Evolutionary conservation across 2,888 invertebrate genomes (phyloP), one percentile per base, ranked within the genome.

Genomic region (Pollenia griseotomentosa): DNA sequence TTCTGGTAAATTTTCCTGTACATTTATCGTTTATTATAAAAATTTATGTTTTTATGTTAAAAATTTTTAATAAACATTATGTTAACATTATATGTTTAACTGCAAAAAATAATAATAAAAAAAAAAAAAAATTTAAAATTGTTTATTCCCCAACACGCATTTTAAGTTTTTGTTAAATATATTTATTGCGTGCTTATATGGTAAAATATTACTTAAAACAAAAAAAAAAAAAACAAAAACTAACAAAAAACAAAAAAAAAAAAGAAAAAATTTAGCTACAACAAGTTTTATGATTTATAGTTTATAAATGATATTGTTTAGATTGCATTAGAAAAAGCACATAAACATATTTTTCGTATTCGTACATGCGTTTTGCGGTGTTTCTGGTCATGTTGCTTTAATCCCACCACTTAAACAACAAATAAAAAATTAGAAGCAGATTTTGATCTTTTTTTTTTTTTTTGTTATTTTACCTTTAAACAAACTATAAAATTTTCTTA

Each of bases 291-390:
- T 86, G 86, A 86, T 86, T 86, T 86, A 86, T 86, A 70, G 75
- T 80, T 86, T 75, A 16, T 80, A 86, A 86, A 83, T 83, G 86
- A 86, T 86, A 86, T 86, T 86, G 80, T 86, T 86, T 80, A 83
- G 75, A 86, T 83, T 80, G 75, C 70, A 68, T 59, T 71, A 68
- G 23, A 79, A 51, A 81, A 53, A 6, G 5, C 19, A 68, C 44
- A 23, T 9, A 16, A 66, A 16, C 16, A 63, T 10, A 42, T 46
- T 57, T 63, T 42, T 63, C n/a, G 7, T 16, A 10, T 63, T 33
- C 3, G n/a, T 33, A 70, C 46, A 81, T 81, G 83, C 61, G 44
- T 65, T 33, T 70, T 63, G 16, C 44, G 53, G 71, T 73, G 53
- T 55, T 71, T 59, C 19, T 40, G 48, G 12, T 55, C 61, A n/a